These are phyloP conservation scores for Aphelocoma californica DNA, from an alignment of 2,797 vertebrate species.

Conservation along the genomic window DNA sequence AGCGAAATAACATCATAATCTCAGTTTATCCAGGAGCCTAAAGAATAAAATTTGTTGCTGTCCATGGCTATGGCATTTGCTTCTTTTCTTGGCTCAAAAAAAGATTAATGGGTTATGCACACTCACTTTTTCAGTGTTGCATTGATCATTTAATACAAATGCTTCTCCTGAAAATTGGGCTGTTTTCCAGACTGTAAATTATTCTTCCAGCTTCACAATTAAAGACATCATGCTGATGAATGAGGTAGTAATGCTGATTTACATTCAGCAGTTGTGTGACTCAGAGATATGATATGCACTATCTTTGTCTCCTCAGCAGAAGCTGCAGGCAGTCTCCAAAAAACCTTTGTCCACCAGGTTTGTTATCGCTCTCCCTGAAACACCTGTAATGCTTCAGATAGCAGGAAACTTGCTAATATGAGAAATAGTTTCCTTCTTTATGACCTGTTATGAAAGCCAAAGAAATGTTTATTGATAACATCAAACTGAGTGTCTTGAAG, in stretches of 20 bases:
- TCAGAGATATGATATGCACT: conserved; percentile 8
- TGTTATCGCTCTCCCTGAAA: background rate
- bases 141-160: conserved; percentile 64
- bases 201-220: conserved; percentile 71
- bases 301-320: conserved; percentile 25
- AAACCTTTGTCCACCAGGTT: background rate
- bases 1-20: background rate
- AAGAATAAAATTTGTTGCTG: background rate
- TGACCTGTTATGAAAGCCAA: background rate
- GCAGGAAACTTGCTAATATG: background rate
- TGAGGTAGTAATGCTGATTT: conserved; percentile 44
- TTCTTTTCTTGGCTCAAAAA: background rate
- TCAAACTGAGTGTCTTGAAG: background rate
- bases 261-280: conserved; percentile 15
- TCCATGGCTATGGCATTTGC: background rate
- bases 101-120: conserved; percentile 18
- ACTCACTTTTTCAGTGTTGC: conserved; percentile 22
- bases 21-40: background rate
- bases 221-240: conserved; percentile 61
- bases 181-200: conserved; percentile 69
- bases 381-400: background rate
- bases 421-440: background rate
- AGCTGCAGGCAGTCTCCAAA: background rate
- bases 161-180: conserved; percentile 54
- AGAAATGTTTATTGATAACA: background rate